These are phyloP conservation scores for Enteromius fasciolatus DNA, from an alignment of 2,797 vertebrate genomes.

Conservation along the genomic window DNA sequence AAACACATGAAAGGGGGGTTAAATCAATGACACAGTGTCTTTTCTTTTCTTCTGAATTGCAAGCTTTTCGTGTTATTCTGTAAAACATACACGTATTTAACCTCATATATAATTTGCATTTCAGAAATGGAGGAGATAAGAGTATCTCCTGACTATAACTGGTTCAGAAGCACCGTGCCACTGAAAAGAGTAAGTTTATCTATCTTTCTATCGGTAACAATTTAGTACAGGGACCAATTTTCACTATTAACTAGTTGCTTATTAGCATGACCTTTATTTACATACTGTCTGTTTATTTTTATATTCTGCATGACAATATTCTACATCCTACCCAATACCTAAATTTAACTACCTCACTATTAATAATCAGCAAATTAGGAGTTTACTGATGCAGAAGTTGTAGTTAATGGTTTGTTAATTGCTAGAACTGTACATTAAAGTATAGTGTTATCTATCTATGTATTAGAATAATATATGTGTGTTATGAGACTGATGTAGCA, in stretches of 20 bases:
- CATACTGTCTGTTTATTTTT: background rate
- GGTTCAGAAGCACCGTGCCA: constrained; percentile 98
- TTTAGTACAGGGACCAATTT: background rate
- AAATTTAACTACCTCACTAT: no score
- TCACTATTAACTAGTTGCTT: background rate
- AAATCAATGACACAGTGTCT: background rate
- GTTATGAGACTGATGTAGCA: background rate
- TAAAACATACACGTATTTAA: background rate
- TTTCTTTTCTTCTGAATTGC: background rate
- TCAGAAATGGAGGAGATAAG: constrained; percentile 95
- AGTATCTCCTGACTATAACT: constrained; percentile 97
- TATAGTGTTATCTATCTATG: no score
- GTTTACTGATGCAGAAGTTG: no score
- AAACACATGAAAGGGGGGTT: background rate
- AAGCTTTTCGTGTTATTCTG: background rate
- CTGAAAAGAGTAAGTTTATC: constrained; percentile 88
- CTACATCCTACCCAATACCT: background rate
- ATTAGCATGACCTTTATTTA: background rate
- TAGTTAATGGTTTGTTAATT: no score
- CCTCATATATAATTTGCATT: background rate
- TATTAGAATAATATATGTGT: background rate
- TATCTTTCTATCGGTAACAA: background rate
- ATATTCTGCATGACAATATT: background rate
- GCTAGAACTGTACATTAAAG: no score
- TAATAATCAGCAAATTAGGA: no score